Evolutionary conservation across 35 echinoderm and acorn worm genomes (phyloP).

Genomic region (Heliocidaris erythrogramma): DNA sequence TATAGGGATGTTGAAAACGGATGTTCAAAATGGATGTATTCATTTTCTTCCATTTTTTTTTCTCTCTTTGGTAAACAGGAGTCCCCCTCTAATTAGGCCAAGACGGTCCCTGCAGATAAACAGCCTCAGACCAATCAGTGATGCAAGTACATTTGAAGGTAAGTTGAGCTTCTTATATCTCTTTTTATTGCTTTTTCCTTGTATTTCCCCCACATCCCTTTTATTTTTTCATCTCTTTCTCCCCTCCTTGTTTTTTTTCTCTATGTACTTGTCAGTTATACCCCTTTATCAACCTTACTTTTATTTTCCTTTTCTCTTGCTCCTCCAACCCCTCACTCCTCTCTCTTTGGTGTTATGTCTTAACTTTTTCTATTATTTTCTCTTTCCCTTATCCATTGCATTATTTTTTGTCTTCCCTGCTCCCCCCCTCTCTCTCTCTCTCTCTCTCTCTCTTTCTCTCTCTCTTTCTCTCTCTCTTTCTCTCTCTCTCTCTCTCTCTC

Average conservation of each 20-base stretch:
- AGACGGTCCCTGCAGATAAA: conserved; percentile 45
- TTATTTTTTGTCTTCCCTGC: no score
- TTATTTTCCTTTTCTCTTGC: background rate
- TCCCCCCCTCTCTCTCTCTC: no score
- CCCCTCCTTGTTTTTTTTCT: background rate
- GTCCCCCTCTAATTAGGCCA: conserved; percentile 70
- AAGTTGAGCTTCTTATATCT: background rate
- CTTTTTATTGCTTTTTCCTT: background rate
- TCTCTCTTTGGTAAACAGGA: conserved; percentile 47
- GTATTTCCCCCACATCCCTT: no score
- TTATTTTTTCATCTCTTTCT: background rate
- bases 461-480: background rate
- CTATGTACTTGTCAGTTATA: background rate
- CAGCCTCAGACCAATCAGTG: conserved; percentile 39
- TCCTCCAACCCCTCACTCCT: no score
- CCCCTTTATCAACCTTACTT: background rate
- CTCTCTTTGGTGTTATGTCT: no score
- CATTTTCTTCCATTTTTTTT: background rate
- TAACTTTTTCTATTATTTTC: no score
- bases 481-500: no score
- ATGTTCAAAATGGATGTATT: no score
- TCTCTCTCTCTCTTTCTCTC: no score
- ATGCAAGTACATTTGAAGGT: conserved; percentile 62
- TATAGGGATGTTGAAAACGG: no score
- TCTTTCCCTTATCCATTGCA: no score